Base-by-base conservation (phyloP, 2,797 vertebrate species). In the Gouania willdenowi region DNA sequence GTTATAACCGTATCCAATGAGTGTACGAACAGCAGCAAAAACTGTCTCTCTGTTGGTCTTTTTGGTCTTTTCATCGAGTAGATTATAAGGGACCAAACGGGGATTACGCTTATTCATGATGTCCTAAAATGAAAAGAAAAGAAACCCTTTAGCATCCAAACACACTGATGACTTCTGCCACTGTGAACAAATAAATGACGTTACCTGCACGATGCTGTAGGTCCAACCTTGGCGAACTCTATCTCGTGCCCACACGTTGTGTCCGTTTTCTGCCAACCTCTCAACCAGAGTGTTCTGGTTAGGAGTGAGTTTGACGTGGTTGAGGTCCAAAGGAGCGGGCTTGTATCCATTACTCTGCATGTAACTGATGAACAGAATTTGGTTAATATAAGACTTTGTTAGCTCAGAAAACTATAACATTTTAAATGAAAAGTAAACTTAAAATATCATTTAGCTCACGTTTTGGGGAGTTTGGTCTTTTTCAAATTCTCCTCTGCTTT, bases 221-320 rank as follows among this genome's bases (percentile, higher is more conserved):
- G 93, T 96, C 94, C 94, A 97, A 33, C 94, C 93, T 71, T 96
- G 94, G 4, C 86, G 90, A 17, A 97, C 93, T 0, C 94, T 70
- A 75, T 96, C 94, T 51, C 94, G 85, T 0, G 94, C 94, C 94
- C 94, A 97, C 15, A 97, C 93, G 0, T 96, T 97, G 87, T 96
- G 94, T 5, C 93, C 93, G 0, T 97, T 97, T 78, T 97, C 94
- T 4, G 94, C 94, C 71, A 97, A 83, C 37, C 92, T 89, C 67
- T 97, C 94, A 30, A 97, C 94, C 21, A 97, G 74, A 0, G 92
- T 94, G 47, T 92, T 95, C 79, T 97, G 94, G 11, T 94, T 94
- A 0, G 93, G 94, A 0, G 94, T 97, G 33, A 97, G 85, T 48
- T 93, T 91, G 49, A 97, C 91, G 0, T 97, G 90, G 51, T 81